Evolutionary conservation across 2,888 invertebrate genomes (phyloP), one percentile per base, ranked within the genome.

Genomic region (Tiliacea citrago): DNA sequence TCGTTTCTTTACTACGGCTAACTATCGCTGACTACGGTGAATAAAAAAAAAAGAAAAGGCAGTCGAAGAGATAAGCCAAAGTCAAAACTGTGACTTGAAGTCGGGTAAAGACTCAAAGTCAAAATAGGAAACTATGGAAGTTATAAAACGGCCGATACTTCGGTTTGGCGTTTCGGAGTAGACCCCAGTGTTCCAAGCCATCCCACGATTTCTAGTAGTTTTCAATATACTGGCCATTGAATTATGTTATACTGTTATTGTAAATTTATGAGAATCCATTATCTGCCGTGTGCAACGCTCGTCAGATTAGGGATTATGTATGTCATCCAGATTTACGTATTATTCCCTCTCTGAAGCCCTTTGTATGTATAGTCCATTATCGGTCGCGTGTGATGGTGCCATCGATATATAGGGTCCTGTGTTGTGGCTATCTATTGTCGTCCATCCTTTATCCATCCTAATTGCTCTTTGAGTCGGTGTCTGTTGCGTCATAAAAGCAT

Each of bases 381-480:
- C 42, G 62, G 16, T 18, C 7, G 12, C n/a, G 45, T 45, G 9
- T 18, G 21, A 68, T 63, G n/a, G 12, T 35, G 42, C 1, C 35
- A 61, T 53, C 47, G 42, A 35, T 39, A 13, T 29, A 60, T 39
- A 8, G 29, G 29, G 29, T 13, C n/a, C 29, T n/a, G 13, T 29
- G 2, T n/a, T 49, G 12, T n/a, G 24, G n/a, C 42, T 39, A 16
- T 6, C 13, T 24, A 21, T 18, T 53, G 21, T 9, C n/a, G 53
- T 21, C 35, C 49, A 24, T 29, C 68, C 39, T 42, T 78, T 70
- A 67, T 60, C 42, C 29, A 58, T 45, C 12, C 24, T 35, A 67
- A 55, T 77, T 53, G n/a, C 2, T 55, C 35, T n/a, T 29, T n/a
- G 51, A 35, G 66, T 53, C 24, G n/a, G 12, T 47, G n/a, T 18